phyloP scores from a whole-genome alignment of 2,888 invertebrate species.

The Nowickia ferox region DNA sequence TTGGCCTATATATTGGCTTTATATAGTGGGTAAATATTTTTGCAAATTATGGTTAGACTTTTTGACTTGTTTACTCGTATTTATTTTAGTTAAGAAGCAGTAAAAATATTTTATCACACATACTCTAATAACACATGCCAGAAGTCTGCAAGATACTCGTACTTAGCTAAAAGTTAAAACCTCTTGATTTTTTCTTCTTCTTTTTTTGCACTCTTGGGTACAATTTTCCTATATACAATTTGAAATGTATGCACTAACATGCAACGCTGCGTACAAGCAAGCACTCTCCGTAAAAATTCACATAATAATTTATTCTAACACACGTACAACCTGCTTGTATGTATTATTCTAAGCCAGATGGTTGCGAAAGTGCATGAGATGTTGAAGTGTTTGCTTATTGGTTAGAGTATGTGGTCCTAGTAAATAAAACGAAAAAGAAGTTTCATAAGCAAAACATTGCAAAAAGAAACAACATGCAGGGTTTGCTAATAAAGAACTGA shows the following conservation, averaged over 20 bases:
- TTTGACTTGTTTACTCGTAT: conserved; percentile 82
- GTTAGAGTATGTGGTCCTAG: conserved; percentile 28
- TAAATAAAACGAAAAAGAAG: not conserved
- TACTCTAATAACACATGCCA: conserved; percentile 16
- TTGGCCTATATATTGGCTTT: conserved; percentile 70
- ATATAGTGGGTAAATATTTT: conserved; percentile 74
- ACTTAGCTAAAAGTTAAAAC: conserved; percentile 1
- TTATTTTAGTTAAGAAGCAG: no score
- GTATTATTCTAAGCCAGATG: not conserved
- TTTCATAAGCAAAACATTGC: not conserved
- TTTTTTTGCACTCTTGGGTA: not conserved
- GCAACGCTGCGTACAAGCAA: not conserved
- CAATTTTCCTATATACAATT: not conserved
- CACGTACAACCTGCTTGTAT: not conserved
- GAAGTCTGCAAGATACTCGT: not conserved
- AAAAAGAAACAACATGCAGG: no score
- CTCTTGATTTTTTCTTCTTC: not conserved
- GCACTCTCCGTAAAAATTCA: conserved; percentile 15
- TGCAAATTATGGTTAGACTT: conserved; percentile 81
- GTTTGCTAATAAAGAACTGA: no score
- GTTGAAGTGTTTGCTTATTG: conserved; percentile 29
- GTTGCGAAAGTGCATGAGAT: not conserved
- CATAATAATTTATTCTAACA: conserved; percentile 32
- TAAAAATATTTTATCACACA: conserved; percentile 47
- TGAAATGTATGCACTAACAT: not conserved